Evolutionary conservation across 2,888 invertebrate genomes (phyloP), one percentile per base, ranked within the genome.

Genomic region (Scaptomyza reducta): DNA sequence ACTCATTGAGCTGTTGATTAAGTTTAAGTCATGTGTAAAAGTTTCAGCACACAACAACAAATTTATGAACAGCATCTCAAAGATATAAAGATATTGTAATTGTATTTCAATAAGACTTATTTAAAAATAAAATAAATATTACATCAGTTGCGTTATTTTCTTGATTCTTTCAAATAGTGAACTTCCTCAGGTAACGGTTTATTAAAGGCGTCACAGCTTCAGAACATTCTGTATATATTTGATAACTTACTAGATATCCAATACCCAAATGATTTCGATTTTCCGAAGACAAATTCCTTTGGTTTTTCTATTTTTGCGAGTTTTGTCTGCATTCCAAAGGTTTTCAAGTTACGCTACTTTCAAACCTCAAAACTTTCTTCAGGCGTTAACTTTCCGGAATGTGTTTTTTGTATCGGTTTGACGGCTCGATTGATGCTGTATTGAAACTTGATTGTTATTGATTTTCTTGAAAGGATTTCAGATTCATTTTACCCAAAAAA

Each of bases 281-380:
- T n/a, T n/a, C n/a, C n/a, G n/a, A n/a, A n/a, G n/a, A n/a, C n/a
- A n/a, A n/a, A n/a, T n/a, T n/a, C 22, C 22, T 22, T 22, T 22
- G 22, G 22, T 22, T 35, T 6, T 13, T 33, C 35, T 35, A 35
- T 35, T 35, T 22, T 35, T 14, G 35, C 35, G 35, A 35, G 22
- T 50, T 25, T 25, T 14, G 14, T n/a, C 13, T 35, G 38, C 42
- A 44, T 44, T 31, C 25, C 9, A 14, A 54, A 22, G 14, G 5
- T n/a, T 6, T 18, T 45, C 10, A n/a, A n/a, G 2, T 22, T 31
- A 31, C n/a, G 16, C n/a, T 4, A 6, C 29, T 31, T 46, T 5
- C 14, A 7, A 13, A 5, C 54, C 54, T 14, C 54, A 11, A 31
- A 54, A 54, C 47, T 54, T 54, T 46, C 18, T 9, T 45, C 14